Evolutionary conservation across 2,113 vertebrate genomes (phyloP).

Genomic region (Vidua macroura): DNA sequence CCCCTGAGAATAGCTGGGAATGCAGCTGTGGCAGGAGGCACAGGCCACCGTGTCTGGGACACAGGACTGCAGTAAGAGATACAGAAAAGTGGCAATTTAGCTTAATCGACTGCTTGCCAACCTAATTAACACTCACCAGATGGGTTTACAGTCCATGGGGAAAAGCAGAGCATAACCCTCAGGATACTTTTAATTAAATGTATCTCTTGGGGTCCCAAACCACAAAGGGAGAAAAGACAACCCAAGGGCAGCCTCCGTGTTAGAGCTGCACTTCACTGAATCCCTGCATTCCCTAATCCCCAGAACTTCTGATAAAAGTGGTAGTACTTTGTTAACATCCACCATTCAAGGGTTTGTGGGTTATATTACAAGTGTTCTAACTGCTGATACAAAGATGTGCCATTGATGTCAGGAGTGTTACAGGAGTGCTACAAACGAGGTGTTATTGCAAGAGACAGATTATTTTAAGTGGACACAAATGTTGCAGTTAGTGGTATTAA

Average conservation of each 20-base stretch:
- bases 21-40: neutral
- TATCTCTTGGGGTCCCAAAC: conserved; percentile 21
- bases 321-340: neutral
- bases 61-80: neutral
- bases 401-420: neutral
- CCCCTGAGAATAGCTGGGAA: accelerated
- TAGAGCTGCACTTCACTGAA: neutral
- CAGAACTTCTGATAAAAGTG: neutral
- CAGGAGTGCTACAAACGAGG: neutral
- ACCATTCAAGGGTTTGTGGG: neutral
- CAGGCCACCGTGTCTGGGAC: neutral
- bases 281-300: neutral
- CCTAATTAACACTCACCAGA: conserved; percentile 33
- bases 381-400: neutral
- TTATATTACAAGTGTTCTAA: neutral
- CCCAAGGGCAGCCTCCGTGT: neutral
- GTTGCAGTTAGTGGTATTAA: neutral
- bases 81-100: neutral
- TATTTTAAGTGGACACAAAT: neutral
- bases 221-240: neutral
- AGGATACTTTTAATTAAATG: conserved; percentile 21
- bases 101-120: neutral
- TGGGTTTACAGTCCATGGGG: neutral
- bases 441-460: neutral
- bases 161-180: conserved; percentile 10